Evolutionary conservation across 2,888 invertebrate species (phyloP), one percentile per base, ranked within the genome.

Genomic region (Tenthredo livida): DNA sequence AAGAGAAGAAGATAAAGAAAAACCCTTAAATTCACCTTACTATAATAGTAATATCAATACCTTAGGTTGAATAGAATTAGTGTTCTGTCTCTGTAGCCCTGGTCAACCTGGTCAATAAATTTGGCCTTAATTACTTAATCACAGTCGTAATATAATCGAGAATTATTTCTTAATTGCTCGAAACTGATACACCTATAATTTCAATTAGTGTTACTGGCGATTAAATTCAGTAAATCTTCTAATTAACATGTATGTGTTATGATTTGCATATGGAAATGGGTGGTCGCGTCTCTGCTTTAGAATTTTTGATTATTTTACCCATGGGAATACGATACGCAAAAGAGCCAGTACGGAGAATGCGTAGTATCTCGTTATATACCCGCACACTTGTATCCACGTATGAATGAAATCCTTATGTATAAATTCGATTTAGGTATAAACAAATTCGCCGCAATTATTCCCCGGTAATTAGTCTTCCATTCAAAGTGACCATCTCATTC

Each of bases 131-230:
- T 90, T 89, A 86, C 87, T 88, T 84, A 86, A 88, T 86, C 85
- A 65, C 73, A 40, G 77, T 17, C 83, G 86, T 86, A 87, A 87
- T 80, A 86, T 85, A 88, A 90, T 89, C 89, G 85, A 85, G 61
- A 40, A 40, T 29, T 77, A 86, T 85, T 86, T 84, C 87, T 89
- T 88, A 89, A 89, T 89, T 89, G 87, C 80, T 84, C 80, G 87
- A 90, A 89, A 87, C 86, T 86, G 88, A 89, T 90, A 89, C 85
- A 86, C 85, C 85, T 87, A 88, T 89, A 88, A 89, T 89, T 89
- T 86, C 87, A 90, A 89, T 89, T 89, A 90, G 88, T 73, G 86
- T 78, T 78, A 78, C 84, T 65, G 73, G 87, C 87, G 87, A 89
- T 90, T 89, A 87, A 73, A 73, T 50, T 86, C 87, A 82, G 65